Base-by-base conservation (phyloP, 2,113 vertebrate genomes). In the Erythrocercus mccallii region DNA sequence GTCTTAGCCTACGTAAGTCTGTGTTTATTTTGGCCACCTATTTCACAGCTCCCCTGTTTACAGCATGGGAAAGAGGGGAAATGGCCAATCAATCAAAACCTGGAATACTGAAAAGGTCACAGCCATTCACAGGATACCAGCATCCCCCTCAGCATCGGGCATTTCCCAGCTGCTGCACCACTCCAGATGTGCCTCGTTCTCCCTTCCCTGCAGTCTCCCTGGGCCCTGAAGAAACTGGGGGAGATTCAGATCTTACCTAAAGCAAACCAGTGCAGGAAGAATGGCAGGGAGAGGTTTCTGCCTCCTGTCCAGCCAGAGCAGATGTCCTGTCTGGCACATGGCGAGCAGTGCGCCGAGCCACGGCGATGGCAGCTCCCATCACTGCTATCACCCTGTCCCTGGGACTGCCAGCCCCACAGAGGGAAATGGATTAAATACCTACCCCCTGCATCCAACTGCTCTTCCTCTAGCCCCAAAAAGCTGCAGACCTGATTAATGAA, bases 41-140 rank as follows among this genome's bases (percentile, higher is more conserved):
- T 78, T 91, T 86, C 64, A 81, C 74, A 81, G 38, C 61, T 73
- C 62, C 64, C 31, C 25, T 94, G 50, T 78, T 94, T 91, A 86
- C 76, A 86, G 66, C 64, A 62, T 31, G 54, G 47, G 66, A 88
- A 92, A 92, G 28, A 87, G 44, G 15, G 64, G 74, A 83, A 70
- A 69, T 35, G 65, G 44, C 54, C 70, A 73, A 60, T 91, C 60
- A 84, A 53, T 95, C 81, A 93, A 89, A 80, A 64, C 38, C 54
- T 48, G 47, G 69, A 92, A 90, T 90, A 78, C 12, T 80, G 91
- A 86, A 88, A 95, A 95, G 89, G 78, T 93, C 88, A 81, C 16
- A 70, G 76, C 38, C 73, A 70, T 51, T 78, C 9, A 0, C 42
- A 40, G 0, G 5, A 22, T 19, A 58, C 9, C 42, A 47, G 25